These are phyloP conservation scores for Eulithis prunata DNA, from an alignment of 2,888 invertebrate genomes.

Conservation along the genomic window DNA sequence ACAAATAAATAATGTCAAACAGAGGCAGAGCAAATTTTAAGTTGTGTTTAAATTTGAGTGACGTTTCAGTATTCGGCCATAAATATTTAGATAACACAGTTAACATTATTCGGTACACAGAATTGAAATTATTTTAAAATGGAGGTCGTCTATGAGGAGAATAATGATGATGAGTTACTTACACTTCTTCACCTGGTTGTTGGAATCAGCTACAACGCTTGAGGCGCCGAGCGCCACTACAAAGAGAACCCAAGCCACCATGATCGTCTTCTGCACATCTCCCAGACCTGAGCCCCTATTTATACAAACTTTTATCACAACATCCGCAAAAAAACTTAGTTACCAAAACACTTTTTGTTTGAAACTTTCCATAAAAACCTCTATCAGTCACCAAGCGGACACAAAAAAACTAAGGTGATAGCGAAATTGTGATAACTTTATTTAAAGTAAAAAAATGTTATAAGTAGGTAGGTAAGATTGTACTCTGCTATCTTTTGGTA, in stretches of 20 bases:
- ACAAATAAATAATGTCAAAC: too few species aligned
- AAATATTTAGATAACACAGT: too few species aligned
- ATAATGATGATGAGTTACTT: constrained; percentile 20
- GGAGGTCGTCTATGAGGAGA: background rate
- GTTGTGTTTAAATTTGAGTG: too few species aligned
- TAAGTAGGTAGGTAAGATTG: too few species aligned
- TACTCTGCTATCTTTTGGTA: too few species aligned
- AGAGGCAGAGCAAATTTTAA: too few species aligned
- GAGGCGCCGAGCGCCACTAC: constrained; percentile 54
- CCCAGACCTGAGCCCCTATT: constrained; percentile 5
- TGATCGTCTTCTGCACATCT: constrained; percentile 42
- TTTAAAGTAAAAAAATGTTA: too few species aligned
- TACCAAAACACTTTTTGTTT: background rate
- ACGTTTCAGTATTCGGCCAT: too few species aligned
- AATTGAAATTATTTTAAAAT: too few species aligned
- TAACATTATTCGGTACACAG: too few species aligned
- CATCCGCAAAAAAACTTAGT: background rate
- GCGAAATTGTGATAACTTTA: too few species aligned
- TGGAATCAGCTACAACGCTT: constrained; percentile 53
- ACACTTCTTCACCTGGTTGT: constrained; percentile 40
- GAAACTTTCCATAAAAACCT: background rate
- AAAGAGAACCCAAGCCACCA: constrained; percentile 52
- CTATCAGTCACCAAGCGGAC: background rate
- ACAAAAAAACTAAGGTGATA: background rate
- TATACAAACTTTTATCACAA: constrained; percentile 24